Evolutionary conservation across 2,113 vertebrate genomes (phyloP), one percentile per base, ranked within the genome.

Genomic region (Notarius lentiginosus): DNA sequence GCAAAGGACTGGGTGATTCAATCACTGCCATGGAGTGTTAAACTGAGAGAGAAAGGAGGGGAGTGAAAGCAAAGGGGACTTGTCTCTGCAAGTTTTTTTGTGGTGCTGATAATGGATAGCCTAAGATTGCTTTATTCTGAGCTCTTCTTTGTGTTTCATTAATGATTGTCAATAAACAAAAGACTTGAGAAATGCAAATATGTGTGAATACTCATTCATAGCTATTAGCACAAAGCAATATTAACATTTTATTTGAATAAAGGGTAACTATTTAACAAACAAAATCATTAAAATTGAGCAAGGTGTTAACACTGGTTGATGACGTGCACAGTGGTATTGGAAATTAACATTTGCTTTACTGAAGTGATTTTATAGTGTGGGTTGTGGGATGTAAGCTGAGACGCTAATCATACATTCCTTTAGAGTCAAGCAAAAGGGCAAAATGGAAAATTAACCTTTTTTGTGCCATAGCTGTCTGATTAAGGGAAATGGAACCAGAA

Each of bases 1-100:
- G 88, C 84, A 90, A 89, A 89, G 86, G 81, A 87, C 72, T 41
- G 77, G 79, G 87, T 10, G 68, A 86, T 89, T 90, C 88, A 89
- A 86, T 90, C 88, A 84, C 86, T 82, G 81, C 82, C 86, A 88
- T 65, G 47, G 81, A 87, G 79, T 84, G 87, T 87, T 88, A 84
- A 77, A 76, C 77, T 58, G 68, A 79, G 76, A 83, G 15, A 47
- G 60, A 84, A 51, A 63, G 84, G 30, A 76, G 70, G 34, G 24
- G 86, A 51, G 58, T 51, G 76, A 84, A 58, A 83, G 88, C 55
- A 83, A 88, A 84, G 72, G 68, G 82, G 81, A 81, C 66, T 70
- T 81, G 70, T 81, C 72, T 84, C 85, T 84, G 47, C 70, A 87
- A 77, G 66, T 56, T 84, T 51, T 63, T 84, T 76, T 88, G 84